Evolutionary conservation across 2,797 vertebrate species (phyloP).

Genomic region (Enteromius paludinosus): DNA sequence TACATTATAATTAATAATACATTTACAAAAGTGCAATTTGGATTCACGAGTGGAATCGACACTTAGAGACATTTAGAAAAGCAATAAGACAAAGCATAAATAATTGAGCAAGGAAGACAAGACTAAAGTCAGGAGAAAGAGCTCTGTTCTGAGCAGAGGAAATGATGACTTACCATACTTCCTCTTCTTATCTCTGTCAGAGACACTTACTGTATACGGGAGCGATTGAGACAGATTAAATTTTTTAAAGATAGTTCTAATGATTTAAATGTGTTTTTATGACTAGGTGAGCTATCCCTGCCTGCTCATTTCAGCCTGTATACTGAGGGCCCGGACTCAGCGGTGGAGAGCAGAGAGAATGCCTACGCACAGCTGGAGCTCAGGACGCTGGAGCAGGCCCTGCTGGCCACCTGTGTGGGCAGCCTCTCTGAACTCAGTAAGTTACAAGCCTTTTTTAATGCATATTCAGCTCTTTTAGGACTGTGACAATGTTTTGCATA

Average conservation of each 20-base stretch:
- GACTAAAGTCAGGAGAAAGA: slow-evolving; percentile 5
- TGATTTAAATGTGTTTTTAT: slow-evolving; percentile 52
- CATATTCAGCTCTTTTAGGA: neutral
- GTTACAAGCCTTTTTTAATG: slow-evolving; percentile 65
- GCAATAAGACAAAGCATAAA: neutral
- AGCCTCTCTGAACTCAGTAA: slow-evolving; percentile 95
- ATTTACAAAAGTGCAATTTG: too few relatives aligned
- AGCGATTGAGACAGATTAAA: neutral
- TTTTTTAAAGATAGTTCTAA: neutral
- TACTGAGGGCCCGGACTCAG: slow-evolving; percentile 69
- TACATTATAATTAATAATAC: neutral
- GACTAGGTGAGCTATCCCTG: slow-evolving; percentile 88
- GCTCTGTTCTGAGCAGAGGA: slow-evolving; percentile 21
- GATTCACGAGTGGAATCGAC: neutral
- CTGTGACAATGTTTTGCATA: neutral
- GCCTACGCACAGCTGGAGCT: slow-evolving; percentile 91
- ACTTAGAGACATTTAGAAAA: slow-evolving; percentile 16
- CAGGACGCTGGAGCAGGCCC: slow-evolving; percentile 88
- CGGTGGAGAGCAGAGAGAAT: slow-evolving; percentile 79
- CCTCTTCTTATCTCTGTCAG: slow-evolving; percentile 52
- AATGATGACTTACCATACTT: slow-evolving; percentile 40
- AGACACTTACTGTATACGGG: slow-evolving; percentile 18
- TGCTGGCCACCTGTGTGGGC: slow-evolving; percentile 89
- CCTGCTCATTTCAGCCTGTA: slow-evolving; percentile 88
- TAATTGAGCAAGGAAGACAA: neutral